These are phyloP conservation scores for Papilio machaon DNA, from an alignment of 1,140 invertebrate genomes.

Conservation along the genomic window DNA sequence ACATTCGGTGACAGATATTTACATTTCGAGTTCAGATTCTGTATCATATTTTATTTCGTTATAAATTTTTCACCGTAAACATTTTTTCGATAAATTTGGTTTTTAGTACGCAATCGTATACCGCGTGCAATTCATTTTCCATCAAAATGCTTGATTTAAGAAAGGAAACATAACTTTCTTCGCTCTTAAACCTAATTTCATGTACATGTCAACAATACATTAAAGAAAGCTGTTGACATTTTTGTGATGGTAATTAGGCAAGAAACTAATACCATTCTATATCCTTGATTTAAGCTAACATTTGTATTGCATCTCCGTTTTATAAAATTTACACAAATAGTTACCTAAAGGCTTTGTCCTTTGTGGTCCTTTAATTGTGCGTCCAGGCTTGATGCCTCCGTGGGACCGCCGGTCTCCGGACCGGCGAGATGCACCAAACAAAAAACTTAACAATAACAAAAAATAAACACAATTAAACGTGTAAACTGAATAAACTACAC, in stretches of 20 bases:
- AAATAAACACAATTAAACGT: slow-evolving; percentile 74
- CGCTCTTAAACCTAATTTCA: background rate
- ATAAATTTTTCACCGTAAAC: background rate
- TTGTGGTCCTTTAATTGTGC: slow-evolving; percentile 67
- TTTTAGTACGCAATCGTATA: background rate
- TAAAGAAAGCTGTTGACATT: background rate
- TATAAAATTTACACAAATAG: slow-evolving; percentile 48
- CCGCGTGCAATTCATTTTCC: background rate
- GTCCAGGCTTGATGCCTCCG: slow-evolving; percentile 73
- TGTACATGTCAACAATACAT: background rate
- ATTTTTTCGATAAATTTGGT: background rate
- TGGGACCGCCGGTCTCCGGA: slow-evolving; percentile 72
- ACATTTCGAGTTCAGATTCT: background rate
- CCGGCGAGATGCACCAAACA: slow-evolving; percentile 80
- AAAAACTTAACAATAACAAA: slow-evolving; percentile 81
- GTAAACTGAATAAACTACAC: slow-evolving; percentile 75
- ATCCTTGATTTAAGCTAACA: background rate
- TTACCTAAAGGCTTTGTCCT: slow-evolving; percentile 79
- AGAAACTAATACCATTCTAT: background rate
- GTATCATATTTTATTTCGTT: background rate
- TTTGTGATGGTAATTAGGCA: background rate
- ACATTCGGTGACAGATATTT: background rate
- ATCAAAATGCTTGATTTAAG: background rate
- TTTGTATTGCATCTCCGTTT: background rate
- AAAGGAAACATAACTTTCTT: background rate